Evolutionary conservation across 2,888 invertebrate species (phyloP), one percentile per base, ranked within the genome.

Genomic region (Chaetogeoica ovagalla): DNA sequence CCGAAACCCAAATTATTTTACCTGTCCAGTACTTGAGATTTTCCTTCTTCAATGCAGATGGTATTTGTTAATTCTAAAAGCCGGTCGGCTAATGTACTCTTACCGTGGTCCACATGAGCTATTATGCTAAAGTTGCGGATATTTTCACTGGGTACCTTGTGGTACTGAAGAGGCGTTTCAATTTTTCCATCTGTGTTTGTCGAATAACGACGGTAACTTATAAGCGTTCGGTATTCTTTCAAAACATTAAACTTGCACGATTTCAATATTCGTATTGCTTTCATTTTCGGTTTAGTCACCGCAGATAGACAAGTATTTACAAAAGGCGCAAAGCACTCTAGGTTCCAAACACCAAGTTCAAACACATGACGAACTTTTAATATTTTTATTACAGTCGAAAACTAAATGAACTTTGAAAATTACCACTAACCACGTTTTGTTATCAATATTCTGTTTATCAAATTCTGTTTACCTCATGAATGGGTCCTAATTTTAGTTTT

Each of bases 91-190:
- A 99, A 87, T 0, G 98, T 99, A 86, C 96, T 96, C 88, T 99
- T 99, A 0, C 98, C 98, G 88, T 98, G 98, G 86, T 99, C 98
- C 1, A 99, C 94, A 87, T 99, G 98, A n/a, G 98, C 98, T 83
- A 99, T 96, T 84, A 99, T 98, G 87, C 97, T 94, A 85, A 98
- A 97, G 86, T 98, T 98, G 19, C 84, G 82, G 30, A 84, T 84
- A 39, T 83, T 83, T 23, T 82, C 82, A 13, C 82, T 75, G 0
- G 83, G 83, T 30, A 84, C 77, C 15, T 82, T 82, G 68, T 84
- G 83, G 17, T 83, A 82, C 23, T 82, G 82, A 2, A 65, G 17
- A n/a, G 63, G 13, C 7, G 6, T n/a, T 57, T 66, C 65, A 19
- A 23, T 39, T 57, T 2, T n/a, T 19, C 19, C 74, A 57, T 65